Evolutionary conservation across 2,113 vertebrate genomes (phyloP).

Genomic region (Bombycilla garrulus): DNA sequence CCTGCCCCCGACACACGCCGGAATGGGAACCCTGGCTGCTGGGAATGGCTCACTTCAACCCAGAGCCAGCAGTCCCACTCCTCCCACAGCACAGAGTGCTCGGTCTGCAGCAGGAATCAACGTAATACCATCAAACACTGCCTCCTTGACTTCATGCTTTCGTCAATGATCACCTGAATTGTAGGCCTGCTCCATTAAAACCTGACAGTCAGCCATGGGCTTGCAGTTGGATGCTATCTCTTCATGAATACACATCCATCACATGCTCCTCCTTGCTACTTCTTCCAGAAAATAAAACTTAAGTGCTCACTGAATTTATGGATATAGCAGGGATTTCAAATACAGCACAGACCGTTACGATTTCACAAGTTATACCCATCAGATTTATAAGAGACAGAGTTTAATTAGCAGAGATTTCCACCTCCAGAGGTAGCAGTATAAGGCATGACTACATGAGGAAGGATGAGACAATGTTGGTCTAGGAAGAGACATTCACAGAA

Average conservation of each 20-base stretch:
- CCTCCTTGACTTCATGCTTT: neutral
- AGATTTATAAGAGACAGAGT: neutral
- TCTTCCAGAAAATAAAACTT: neutral
- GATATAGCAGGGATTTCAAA: neutral
- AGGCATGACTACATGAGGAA: neutral
- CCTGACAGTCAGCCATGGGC: neutral
- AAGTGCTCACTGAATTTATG: neutral
- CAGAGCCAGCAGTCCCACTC: neutral
- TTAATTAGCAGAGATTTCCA: neutral
- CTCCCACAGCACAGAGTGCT: neutral
- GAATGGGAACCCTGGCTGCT: accelerated
- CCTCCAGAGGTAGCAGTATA: neutral
- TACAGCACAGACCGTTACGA: neutral
- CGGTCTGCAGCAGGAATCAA: neutral
- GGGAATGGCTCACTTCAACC: neutral
- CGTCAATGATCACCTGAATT: neutral
- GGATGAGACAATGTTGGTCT: neutral
- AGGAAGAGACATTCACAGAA: neutral
- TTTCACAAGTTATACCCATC: neutral
- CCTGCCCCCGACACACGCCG: accelerated
- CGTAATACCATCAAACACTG: neutral
- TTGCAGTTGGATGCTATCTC: neutral
- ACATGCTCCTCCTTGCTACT: neutral
- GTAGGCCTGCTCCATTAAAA: neutral
- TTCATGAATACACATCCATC: neutral